Evolutionary conservation across 2,888 invertebrate species (phyloP), one percentile per base, ranked within the genome.

Genomic region (Lampropteryx suffumata): DNA sequence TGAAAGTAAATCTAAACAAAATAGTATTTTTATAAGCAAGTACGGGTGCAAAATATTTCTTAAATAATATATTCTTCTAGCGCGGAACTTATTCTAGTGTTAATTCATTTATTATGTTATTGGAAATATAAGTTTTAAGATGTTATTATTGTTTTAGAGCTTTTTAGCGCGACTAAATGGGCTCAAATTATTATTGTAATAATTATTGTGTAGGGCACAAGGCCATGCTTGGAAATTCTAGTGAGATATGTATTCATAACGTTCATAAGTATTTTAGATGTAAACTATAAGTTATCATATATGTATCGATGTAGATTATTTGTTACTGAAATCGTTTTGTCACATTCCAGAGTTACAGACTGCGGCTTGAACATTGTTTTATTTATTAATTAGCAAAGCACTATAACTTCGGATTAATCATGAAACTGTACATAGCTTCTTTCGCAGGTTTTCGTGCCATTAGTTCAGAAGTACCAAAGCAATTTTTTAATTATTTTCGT

Each of bases 191-290:
- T 55, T 59, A 57, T 62, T 39, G 26, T 59, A 51, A 46, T 41
- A 44, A 55, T 46, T 21, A 52, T 56, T 51, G 71, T 70, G 67
- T 69, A 64, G 62, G 71, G 71, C 74, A 71, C 70, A 65, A 69
- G 58, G 65, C 67, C 49, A 66, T 65, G 71, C 73, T 71, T 72
- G 58, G 37, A 64, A 69, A 64, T 65, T 67, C 57, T 74, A 71
- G 76, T 74, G 75, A 73, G 70, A 73, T 63, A 64, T 57, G 61
- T n/a, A n/a, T n/a, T n/a, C n/a, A n/a, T n/a, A n/a, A n/a, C n/a
- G 62, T 64, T 48, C 62, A 57, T 72, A 71, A 73, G 73, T 74
- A 76, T 75, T 76, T 71, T 50, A 49, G 43, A 37, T 48, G 12
- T 44, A 42, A 41, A 37, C 10, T 11, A 14, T 33, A 32, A 29